phyloP scores from a whole-genome alignment of 2,797 vertebrate species.

The Alfaro cultratus region DNA sequence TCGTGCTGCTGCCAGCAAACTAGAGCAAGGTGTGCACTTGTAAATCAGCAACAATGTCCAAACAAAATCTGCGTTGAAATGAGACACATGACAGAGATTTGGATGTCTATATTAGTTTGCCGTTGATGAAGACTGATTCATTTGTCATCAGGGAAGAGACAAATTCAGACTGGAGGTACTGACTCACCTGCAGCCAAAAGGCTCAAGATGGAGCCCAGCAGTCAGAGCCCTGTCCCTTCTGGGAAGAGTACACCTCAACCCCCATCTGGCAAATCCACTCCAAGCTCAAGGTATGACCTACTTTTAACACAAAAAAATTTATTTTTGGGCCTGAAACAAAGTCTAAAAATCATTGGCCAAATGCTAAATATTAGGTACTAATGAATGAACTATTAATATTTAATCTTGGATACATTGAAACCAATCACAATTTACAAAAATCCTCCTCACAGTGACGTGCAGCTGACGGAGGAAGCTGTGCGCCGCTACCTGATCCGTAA shows the following conservation, averaged over 20 bases:
- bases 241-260: conserved; percentile 91
- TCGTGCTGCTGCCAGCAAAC: conserved; percentile 88
- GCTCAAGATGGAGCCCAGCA: conserved; percentile 85
- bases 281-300: conserved; percentile 84
- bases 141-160: conserved; percentile 81
- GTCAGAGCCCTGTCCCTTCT: conserved; percentile 85
- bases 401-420: not conserved
- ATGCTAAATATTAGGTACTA: not conserved
- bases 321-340: not conserved
- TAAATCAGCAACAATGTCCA: not conserved
- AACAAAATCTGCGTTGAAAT: not conserved
- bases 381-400: not conserved
- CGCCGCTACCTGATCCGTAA: conserved; percentile 91
- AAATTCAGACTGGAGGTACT: conserved; percentile 50
- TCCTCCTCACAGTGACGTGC: conserved; percentile 83
- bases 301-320: not conserved
- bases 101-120: not conserved
- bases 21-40: conserved; percentile 84
- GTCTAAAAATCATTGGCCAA: not conserved
- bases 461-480: conserved; percentile 92
- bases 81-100: not conserved
- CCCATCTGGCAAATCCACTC: conserved; percentile 90
- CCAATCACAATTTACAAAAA: not conserved
- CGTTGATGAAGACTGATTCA: not conserved
- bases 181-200: conserved; percentile 87